Evolutionary conservation across 2,113 vertebrate species (phyloP).

Genomic region (Xenus cinereus): DNA sequence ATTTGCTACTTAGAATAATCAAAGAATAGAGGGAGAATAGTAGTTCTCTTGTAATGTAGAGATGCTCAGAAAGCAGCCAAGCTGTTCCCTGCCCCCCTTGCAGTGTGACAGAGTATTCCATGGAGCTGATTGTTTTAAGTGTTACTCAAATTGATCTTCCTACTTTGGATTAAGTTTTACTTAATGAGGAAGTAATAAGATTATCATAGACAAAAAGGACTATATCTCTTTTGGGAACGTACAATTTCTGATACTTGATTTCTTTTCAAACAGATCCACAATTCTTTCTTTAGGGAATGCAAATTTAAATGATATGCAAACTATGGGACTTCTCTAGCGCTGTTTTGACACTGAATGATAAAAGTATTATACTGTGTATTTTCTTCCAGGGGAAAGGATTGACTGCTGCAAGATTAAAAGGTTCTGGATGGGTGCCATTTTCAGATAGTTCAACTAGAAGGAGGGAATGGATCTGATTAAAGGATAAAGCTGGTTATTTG

Average conservation of each 20-base stretch:
- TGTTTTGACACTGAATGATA: background rate
- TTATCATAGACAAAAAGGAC: constrained; percentile 19
- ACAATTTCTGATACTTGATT: background rate
- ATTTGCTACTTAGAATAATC: background rate
- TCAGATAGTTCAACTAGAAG: background rate
- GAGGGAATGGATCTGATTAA: constrained; percentile 21
- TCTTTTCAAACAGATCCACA: background rate
- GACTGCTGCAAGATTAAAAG: background rate
- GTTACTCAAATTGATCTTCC: constrained; percentile 35
- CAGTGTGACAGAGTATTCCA: background rate
- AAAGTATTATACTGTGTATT: background rate
- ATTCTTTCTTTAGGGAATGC: background rate
- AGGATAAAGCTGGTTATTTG: constrained; percentile 4
- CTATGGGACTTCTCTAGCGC: background rate
- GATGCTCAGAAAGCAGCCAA: background rate
- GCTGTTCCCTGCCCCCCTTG: background rate
- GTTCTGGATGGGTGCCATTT: constrained; percentile 17
- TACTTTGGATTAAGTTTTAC: constrained; percentile 48
- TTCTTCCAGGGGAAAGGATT: background rate
- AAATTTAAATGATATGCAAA: background rate
- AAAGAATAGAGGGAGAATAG: background rate
- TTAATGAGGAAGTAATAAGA: constrained; percentile 35
- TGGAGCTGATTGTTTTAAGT: constrained; percentile 20
- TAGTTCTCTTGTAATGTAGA: background rate
- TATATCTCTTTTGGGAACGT: background rate